Evolutionary conservation across 2,797 vertebrate species (phyloP).

Genomic region (Gymnopithys bicolor): DNA sequence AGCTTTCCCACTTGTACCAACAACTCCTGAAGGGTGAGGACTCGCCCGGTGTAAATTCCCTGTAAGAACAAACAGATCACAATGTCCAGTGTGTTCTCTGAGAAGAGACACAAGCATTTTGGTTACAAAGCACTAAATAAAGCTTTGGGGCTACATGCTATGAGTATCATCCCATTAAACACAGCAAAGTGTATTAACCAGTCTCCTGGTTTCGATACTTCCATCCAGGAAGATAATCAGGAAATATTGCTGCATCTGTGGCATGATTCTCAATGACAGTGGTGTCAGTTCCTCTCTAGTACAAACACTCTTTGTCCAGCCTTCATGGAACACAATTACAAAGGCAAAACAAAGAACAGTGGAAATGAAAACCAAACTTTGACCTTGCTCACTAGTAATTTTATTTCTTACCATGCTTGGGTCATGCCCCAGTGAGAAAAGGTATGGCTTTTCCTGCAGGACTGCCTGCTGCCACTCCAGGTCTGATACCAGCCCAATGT

Average conservation of each 20-base stretch:
- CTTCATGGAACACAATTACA: neutral
- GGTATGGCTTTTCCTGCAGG: slow-evolving; percentile 92
- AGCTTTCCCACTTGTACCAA: slow-evolving; percentile 90
- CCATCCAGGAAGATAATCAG: neutral
- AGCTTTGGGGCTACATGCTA: neutral
- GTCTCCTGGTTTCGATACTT: neutral
- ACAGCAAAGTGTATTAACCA: neutral
- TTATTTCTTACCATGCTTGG: slow-evolving; percentile 87
- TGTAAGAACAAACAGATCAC: slow-evolving; percentile 50
- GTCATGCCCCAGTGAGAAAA: slow-evolving; percentile 96
- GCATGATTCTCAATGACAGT: neutral
- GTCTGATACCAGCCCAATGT: slow-evolving; percentile 92
- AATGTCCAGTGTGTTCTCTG: rapidly evolving
- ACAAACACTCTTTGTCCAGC: neutral
- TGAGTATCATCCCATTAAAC: neutral
- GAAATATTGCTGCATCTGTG: neutral
- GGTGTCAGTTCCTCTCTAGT: neutral
- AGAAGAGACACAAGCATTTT: neutral
- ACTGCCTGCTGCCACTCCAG: slow-evolving; percentile 92
- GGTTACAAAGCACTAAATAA: neutral
- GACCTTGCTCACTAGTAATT: neutral
- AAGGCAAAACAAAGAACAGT: neutral
- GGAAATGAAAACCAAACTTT: neutral
- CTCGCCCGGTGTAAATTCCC: slow-evolving; percentile 93
- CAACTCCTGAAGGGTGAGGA: slow-evolving; percentile 92